phyloP scores from a whole-genome alignment of 2,113 vertebrate genomes.

The Mirza zaza region DNA sequence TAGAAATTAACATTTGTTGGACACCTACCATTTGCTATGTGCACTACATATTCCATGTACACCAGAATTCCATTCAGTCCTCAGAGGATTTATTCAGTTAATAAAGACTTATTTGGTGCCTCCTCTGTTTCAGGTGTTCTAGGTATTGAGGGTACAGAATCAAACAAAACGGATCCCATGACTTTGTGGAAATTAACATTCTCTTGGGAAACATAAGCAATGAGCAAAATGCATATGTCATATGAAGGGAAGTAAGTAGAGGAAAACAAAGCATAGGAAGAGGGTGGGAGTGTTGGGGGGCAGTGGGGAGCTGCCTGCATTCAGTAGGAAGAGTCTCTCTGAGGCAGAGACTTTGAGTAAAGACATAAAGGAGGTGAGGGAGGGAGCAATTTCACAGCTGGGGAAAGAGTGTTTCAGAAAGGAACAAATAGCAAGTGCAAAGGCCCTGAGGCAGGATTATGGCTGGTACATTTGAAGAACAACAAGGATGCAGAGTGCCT shows the following conservation, averaged over 20 bases:
- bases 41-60: background rate
- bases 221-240: constrained; percentile 7
- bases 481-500: background rate
- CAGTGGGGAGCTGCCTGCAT: background rate
- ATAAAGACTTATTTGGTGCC: background rate
- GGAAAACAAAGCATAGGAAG: constrained; percentile 1
- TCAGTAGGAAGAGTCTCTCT: background rate
- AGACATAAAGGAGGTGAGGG: background rate
- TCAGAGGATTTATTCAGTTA: background rate
- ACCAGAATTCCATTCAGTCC: background rate
- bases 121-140: background rate
- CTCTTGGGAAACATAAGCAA: background rate
- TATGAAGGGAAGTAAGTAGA: background rate
- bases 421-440: background rate
- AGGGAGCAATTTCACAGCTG: background rate
- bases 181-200: constrained; percentile 31
- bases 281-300: background rate
- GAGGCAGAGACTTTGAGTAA: background rate
- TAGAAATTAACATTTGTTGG: constrained; percentile 7
- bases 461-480: background rate
- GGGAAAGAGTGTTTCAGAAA: background rate
- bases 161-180: background rate
- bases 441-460: background rate
- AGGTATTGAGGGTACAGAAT: background rate
- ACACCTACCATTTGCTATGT: background rate